These are phyloP conservation scores for Nephrocerus scutellatus DNA, from an alignment of 2,888 invertebrate genomes.

Conservation along the genomic window DNA sequence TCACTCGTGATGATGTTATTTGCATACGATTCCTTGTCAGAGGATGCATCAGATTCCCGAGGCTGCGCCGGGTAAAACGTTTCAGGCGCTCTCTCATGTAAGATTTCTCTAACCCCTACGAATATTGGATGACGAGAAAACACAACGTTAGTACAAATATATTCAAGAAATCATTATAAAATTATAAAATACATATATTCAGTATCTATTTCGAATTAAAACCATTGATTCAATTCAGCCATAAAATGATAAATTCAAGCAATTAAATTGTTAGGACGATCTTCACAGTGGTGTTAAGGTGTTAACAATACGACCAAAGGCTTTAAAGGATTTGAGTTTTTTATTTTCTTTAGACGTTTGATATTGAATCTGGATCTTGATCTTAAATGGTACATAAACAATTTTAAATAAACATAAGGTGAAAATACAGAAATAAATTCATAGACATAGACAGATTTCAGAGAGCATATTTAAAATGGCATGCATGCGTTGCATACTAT, in stretches of 20 bases:
- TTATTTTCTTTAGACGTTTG: no score
- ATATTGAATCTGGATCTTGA: no score
- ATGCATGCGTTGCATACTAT: no score
- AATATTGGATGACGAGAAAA: slow-evolving; percentile 21
- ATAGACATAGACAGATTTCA: no score
- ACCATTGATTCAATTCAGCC: not conserved
- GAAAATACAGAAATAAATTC: no score
- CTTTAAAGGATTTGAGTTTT: no score
- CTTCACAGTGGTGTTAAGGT: no score
- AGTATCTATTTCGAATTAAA: not conserved
- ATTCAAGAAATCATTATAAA: slow-evolving; percentile 8
- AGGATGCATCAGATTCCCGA: slow-evolving; percentile 33
- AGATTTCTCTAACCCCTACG: slow-evolving; percentile 35
- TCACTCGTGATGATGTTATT: not conserved
- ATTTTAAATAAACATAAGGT: no score
- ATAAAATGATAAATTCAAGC: not conserved
- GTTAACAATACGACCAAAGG: no score
- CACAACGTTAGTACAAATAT: slow-evolving; percentile 19
- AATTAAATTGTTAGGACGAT: not conserved
- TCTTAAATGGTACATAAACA: no score
- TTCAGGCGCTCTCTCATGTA: slow-evolving; percentile 40
- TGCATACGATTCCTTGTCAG: slow-evolving; percentile 16
- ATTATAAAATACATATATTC: not conserved
- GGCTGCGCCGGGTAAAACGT: slow-evolving; percentile 34
- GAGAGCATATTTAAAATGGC: no score